These are phyloP conservation scores for Nesidiocoris tenuis DNA, from an alignment of 2,888 invertebrate species.

Conservation along the genomic window DNA sequence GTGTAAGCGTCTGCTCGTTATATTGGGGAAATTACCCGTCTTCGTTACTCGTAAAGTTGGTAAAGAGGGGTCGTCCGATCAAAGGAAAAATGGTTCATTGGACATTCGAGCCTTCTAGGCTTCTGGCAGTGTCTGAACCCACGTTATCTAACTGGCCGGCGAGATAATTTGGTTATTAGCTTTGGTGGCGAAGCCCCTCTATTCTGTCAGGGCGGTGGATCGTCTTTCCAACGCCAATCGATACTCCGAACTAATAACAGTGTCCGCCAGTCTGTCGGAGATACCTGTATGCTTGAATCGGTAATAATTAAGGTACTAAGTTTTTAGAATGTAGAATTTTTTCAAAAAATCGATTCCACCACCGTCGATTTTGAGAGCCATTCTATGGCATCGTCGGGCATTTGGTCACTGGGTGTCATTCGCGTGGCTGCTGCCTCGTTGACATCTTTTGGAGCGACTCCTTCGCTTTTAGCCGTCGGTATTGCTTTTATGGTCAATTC, in stretches of 20 bases:
- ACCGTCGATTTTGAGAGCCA: not conserved
- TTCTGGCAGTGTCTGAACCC: too few species aligned
- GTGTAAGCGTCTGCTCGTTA: too few species aligned
- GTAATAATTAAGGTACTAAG: too few species aligned
- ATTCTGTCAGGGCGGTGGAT: not conserved
- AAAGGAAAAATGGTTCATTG: too few species aligned
- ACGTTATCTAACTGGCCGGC: not conserved
- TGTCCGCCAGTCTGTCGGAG: not conserved
- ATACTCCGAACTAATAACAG: too few species aligned
- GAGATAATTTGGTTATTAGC: not conserved
- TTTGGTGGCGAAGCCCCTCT: not conserved
- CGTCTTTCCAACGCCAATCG: not conserved
- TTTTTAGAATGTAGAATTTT: too few species aligned
- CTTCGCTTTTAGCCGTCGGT: conserved; percentile 1
- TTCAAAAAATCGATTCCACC: too few species aligned
- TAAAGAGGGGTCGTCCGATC: too few species aligned
- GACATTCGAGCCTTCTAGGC: too few species aligned
- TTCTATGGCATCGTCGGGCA: not conserved
- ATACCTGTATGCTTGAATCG: too few species aligned
- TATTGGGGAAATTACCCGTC: too few species aligned
- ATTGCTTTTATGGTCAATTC: conserved; percentile 7
- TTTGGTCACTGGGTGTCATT: conserved; percentile 27
- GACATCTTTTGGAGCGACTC: conserved; percentile 12
- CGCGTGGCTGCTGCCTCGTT: conserved; percentile 28
- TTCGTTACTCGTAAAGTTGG: too few species aligned